Conservation (phyloP, 2,113 vertebrate genomes). For the Dromaius novaehollandiae region DNA sequence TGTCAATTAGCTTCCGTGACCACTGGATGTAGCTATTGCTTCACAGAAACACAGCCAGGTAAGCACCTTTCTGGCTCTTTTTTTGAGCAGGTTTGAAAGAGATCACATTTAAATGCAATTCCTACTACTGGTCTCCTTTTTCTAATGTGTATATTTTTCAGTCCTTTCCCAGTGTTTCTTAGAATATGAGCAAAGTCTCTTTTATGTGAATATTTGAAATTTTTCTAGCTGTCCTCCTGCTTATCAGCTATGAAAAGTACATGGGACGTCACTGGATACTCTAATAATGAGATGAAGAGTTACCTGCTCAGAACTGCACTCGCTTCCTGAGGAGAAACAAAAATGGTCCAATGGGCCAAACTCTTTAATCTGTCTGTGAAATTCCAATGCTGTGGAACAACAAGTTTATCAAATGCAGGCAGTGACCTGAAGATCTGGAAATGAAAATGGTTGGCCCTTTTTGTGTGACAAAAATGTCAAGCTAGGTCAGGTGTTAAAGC, state of each 20-base stretch:
- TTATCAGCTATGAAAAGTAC: background rate
- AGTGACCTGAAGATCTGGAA: background rate
- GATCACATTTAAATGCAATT: background rate
- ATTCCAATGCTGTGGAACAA: background rate
- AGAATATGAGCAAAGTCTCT: background rate
- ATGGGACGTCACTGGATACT: background rate
- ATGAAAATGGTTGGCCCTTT: background rate
- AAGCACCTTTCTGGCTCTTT: conserved; percentile 43
- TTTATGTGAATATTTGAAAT: background rate
- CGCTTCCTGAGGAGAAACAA: background rate
- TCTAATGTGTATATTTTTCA: background rate
- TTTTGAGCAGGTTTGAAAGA: background rate
- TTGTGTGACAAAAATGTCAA: rapidly evolving
- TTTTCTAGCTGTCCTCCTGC: background rate
- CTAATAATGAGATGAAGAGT: too few relatives aligned
- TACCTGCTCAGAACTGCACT: background rate
- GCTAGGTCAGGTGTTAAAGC: background rate
- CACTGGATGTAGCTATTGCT: conserved; percentile 68
- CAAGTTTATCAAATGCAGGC: background rate
- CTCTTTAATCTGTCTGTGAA: background rate
- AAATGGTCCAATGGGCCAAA: background rate
- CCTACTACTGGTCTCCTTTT: background rate
- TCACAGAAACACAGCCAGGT: background rate
- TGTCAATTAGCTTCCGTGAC: conserved; percentile 11
- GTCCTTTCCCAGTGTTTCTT: background rate